Conservation (phyloP, 2,797 vertebrate species). For the Furcifer pardalis region DNA sequence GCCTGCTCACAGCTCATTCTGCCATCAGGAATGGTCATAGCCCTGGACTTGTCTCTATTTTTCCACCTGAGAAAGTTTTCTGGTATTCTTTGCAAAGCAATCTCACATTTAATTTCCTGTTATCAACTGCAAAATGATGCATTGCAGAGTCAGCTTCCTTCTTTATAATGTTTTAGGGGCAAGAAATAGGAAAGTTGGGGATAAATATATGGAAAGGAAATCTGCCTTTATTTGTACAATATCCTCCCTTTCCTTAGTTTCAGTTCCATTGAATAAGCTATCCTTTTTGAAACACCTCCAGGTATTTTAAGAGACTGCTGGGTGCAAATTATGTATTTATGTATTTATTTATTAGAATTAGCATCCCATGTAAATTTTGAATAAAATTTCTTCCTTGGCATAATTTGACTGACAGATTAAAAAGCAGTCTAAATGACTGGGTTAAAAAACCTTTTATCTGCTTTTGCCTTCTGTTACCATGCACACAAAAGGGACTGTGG, state of each 20-base stretch:
- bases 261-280: constrained; percentile 42
- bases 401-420: neutral
- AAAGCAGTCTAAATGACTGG: neutral
- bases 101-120: constrained; percentile 54
- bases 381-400: constrained; percentile 29
- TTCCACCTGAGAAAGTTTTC: constrained; percentile 48
- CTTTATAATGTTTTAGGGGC: constrained; percentile 44
- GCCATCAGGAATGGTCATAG: constrained; percentile 48
- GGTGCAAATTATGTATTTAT: constrained; percentile 50
- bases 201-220: constrained; percentile 35
- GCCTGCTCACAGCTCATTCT: constrained; percentile 64
- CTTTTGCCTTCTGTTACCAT: neutral
- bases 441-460: neutral
- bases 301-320: constrained; percentile 56
- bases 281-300: constrained; percentile 57
- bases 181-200: constrained; percentile 48
- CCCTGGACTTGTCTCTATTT: constrained; percentile 42
- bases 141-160: constrained; percentile 49
- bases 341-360: neutral
- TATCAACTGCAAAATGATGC: constrained; percentile 47
- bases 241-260: constrained; percentile 45
- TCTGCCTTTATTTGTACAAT: constrained; percentile 50
- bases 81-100: constrained; percentile 48
- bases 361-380: neutral
- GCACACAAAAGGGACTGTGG: too few relatives aligned